These are phyloP conservation scores for Epicampocera succincta DNA, from an alignment of 2,888 invertebrate species.

Conservation along the genomic window DNA sequence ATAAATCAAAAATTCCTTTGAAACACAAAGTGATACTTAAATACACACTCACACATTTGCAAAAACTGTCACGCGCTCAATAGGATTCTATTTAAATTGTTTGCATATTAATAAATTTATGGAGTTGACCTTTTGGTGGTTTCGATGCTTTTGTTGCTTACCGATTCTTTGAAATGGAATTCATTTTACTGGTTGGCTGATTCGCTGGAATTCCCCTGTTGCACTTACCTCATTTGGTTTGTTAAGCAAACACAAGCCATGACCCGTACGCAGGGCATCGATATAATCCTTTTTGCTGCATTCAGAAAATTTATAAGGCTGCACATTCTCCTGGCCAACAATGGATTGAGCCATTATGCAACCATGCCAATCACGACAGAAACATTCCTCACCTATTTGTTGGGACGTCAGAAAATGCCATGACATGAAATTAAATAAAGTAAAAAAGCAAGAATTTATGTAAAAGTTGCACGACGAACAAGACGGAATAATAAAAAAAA, in stretches of 20 bases:
- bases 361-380: constrained; percentile 96
- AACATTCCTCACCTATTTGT: constrained; percentile 87
- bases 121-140: constrained; percentile 43
- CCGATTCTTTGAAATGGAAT: constrained; percentile 30
- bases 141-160: no score
- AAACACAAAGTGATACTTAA: constrained; percentile 14
- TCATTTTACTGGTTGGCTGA: constrained; percentile 30
- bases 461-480: constrained; percentile 14
- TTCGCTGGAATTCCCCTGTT: constrained; percentile 32
- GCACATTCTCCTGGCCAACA: constrained; percentile 94
- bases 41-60: constrained; percentile 1
- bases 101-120: constrained; percentile 50
- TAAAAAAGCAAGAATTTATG: constrained; percentile 23
- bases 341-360: constrained; percentile 97
- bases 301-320: constrained; percentile 98
- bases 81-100: constrained; percentile 32
- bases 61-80: not conserved
- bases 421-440: constrained; percentile 23
- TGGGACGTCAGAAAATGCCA: constrained; percentile 11
- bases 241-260: constrained; percentile 95
- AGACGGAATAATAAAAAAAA: constrained; percentile 8
- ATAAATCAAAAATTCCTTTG: constrained; percentile 47
- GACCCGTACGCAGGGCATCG: constrained; percentile 91
- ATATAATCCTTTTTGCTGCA: constrained; percentile 96
- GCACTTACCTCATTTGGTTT: constrained; percentile 93